Percentiles rank a stretch among this genome's conserved stretches.
Conservation (phyloP, 2,113 vertebrate species). For the Phylloscopus trochilus region DNA sequence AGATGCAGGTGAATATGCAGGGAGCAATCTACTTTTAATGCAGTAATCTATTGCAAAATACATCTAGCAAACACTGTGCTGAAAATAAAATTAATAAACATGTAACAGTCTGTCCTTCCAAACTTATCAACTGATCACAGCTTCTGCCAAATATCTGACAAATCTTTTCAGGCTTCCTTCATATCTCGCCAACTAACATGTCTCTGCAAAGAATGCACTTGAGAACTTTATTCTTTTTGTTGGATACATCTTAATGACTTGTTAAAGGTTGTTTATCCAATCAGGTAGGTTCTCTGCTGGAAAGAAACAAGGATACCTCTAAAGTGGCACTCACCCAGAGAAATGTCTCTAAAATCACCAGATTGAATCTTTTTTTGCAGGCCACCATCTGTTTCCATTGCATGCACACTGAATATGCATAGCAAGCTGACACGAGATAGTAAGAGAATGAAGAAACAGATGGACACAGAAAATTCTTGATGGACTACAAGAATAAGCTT, state of each 20-base stretch:
- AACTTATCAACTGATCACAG: constrained; percentile 1
- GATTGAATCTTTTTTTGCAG: neutral
- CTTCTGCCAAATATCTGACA: constrained; percentile 35
- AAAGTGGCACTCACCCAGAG: neutral
- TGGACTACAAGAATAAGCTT: neutral
- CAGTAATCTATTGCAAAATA: neutral
- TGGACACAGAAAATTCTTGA: neutral
- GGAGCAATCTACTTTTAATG: neutral
- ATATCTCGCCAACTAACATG: neutral
- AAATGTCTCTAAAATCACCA: neutral
- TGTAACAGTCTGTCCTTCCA: constrained; percentile 18
- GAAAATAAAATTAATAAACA: constrained; percentile 34
- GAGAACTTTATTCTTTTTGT: neutral
- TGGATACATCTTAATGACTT: neutral
- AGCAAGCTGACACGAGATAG: neutral
- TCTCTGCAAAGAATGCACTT: neutral
- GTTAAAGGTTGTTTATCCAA: neutral
- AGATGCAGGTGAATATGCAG: neutral
- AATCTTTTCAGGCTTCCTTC: neutral
- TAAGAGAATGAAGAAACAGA: neutral
- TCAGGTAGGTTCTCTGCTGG: neutral
- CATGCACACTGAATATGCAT: neutral
- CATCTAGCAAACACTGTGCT: neutral
- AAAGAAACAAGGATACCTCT: neutral
- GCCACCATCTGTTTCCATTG: neutral